These are phyloP conservation scores for Mixornis gularis DNA, from an alignment of 2,113 vertebrate species.

Conservation along the genomic window DNA sequence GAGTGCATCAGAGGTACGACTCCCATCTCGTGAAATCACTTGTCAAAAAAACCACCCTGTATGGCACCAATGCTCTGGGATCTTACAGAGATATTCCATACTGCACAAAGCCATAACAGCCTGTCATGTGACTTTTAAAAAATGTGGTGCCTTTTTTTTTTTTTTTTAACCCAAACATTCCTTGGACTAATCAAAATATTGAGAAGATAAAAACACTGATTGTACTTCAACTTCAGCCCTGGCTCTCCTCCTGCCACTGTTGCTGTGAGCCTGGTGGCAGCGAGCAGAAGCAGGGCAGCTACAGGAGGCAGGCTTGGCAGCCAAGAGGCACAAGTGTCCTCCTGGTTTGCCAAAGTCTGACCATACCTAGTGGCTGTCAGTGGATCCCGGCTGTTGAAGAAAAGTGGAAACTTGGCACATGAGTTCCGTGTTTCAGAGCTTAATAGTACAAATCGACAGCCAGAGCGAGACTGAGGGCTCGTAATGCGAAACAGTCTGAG, in stretches of 20 bases:
- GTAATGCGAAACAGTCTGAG: constrained; percentile 3
- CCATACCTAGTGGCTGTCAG: neutral
- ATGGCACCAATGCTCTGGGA: fast-evolving
- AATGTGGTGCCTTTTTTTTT: neutral
- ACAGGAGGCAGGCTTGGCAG: neutral
- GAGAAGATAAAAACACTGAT: neutral
- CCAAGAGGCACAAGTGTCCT: neutral
- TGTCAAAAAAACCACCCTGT: fast-evolving
- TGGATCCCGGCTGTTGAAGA: neutral
- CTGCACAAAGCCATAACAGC: neutral
- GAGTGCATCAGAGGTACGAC: fast-evolving
- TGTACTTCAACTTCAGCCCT: neutral
- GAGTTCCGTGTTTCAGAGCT: constrained; percentile 13
- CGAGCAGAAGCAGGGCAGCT: fast-evolving
- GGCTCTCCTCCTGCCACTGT: neutral
- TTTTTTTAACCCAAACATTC: neutral
- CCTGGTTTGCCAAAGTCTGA: neutral
- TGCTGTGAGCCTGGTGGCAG: neutral
- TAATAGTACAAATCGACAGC: neutral
- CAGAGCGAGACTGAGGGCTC: neutral
- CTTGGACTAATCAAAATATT: neutral
- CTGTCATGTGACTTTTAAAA: neutral
- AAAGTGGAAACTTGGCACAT: constrained; percentile 8
- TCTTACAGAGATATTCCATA: neutral
- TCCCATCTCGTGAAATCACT: fast-evolving